Base-by-base conservation (phyloP, 30 jellyfish, hydroid and myxozoan genomes). In the Catostylus mosaicus region DNA sequence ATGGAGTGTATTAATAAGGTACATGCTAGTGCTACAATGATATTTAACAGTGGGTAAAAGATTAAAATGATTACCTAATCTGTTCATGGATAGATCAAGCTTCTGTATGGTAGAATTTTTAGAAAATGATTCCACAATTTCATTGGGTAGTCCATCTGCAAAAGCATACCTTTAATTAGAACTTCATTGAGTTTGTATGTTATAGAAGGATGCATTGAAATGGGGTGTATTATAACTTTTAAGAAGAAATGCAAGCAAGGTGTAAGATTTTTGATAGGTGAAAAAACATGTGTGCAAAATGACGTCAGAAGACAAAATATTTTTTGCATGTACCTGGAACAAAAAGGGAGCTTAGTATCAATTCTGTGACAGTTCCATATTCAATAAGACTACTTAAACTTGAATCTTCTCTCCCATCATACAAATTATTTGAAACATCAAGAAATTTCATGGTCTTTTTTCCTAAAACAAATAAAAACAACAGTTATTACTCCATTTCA, bases 61-160 rank as follows among this genome's bases (percentile, higher is more conserved):
- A 4, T 16, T 9, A 3, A 48, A 48, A 26, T 31, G 23, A 27
- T 34, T 68, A 68, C 80, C 19, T 32, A 68, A 0, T 24, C 80
- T 68, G 37, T 68, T 68, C 3, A 2, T 46, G 8, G 80, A 68
- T 30, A 68, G 45, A 37, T 36, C 63, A 11, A 68, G 64, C 9
- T 1, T n/a, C 64, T 68, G 66, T 37, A 68, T 26, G 22, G 80
- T 68, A 23, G 80, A 68, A 35, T 68, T 68, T 36, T 40, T 68
- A 4, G 80, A 68, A 68, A 68, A 68, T 36, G 80, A 68, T 8
- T n/a, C 9, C 1, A 68, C 37, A 0, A 35, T 1, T 34, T 16
- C 64, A 4, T 16, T n/a, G 0, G 80, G 3, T 2, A 68, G 20
- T 5, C 65, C 80, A 68, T 30, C 80, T 68, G 37, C 35, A 32